These are phyloP conservation scores for Chionoecetes opilio DNA, from an alignment of 1,140 invertebrate species.

Conservation along the genomic window DNA sequence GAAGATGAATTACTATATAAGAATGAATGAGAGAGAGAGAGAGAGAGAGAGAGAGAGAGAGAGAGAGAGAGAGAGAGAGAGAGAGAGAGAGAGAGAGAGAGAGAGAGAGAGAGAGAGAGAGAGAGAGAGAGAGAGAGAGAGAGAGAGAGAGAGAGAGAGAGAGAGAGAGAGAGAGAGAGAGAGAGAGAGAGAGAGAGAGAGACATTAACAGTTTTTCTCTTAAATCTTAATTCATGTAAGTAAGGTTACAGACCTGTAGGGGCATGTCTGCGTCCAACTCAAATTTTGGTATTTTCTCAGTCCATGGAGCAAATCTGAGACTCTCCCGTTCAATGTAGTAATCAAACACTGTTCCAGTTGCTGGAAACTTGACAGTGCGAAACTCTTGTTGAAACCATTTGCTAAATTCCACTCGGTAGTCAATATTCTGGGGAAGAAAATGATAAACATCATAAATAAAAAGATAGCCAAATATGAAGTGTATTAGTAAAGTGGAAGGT, in stretches of 20 bases:
- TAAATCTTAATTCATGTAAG: not conserved
- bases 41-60: too few species aligned
- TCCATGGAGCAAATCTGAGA: constrained; percentile 95
- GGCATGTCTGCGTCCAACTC: constrained; percentile 96
- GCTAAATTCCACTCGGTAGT: constrained; percentile 96
- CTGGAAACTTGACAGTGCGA: constrained; percentile 96
- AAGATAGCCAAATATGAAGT: not conserved
- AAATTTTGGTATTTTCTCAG: constrained; percentile 94
- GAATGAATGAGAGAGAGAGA: too few species aligned
- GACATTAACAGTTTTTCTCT: not conserved
- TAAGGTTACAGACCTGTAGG: constrained; percentile 88
- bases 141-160: not conserved
- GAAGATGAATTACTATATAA: too few species aligned
- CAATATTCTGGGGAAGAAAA: constrained; percentile 85
- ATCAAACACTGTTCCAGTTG: constrained; percentile 96
- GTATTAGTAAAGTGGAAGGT: too few species aligned
- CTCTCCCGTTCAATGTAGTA: constrained; percentile 96
- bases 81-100: too few species aligned
- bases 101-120: too few species aligned
- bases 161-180: not conserved
- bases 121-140: too few species aligned
- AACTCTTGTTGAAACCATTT: constrained; percentile 99
- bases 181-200: too few species aligned
- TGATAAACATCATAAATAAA: constrained; percentile 10
- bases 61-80: too few species aligned